Evolutionary conservation across 2,888 invertebrate species (phyloP), one percentile per base, ranked within the genome.

Genomic region (Lordiphosa fenestrarum): DNA sequence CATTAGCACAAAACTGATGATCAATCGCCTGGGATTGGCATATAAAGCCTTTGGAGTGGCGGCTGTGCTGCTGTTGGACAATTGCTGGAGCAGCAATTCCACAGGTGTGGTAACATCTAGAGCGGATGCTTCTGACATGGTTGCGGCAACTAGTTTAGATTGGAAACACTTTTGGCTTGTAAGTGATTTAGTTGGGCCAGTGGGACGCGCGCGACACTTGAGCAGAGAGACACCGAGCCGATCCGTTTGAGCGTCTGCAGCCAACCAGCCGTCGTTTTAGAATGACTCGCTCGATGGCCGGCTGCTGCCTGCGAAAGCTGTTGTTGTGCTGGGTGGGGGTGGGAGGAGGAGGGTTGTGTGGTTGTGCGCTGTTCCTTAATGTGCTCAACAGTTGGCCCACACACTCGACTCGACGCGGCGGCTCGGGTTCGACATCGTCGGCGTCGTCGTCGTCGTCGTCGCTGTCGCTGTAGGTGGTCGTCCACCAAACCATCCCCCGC

Each of bases 1-100:
- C 69, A 87, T 75, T 23, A 86, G 80, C 93, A 94, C 71, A 91
- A 92, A 57, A 91, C 72, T 62, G 25, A 59, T n/a, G 4, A 87
- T 25, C 47, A 86, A 60, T 12, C 81, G 76, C 0, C 59, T 70
- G 2, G 63, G 68, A 60, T 73, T 73, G 3, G 65, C 73, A 48
- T 87, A 87, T 35, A 87, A 59, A 35, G 66, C 50, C 40, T 64
- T 39, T 0, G 71, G 53, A 1, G 39, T 1, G 1, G 50, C 9
- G n/a, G 37, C 53, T 10, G 36, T 23, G 3, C 38, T 30, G 21
- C 9, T 23, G n/a, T n/a, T n/a, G 15, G 15, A 15, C 13, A 30
- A 3, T 3, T 30, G 6, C 40, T 41, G 12, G 10, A 63, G 4
- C 37, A 66, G 13, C 12, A 50, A 41, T 4, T 46, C 39, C 37